Evolutionary conservation across 2,113 vertebrate species (phyloP).

Genomic region (Aythya baeri): DNA sequence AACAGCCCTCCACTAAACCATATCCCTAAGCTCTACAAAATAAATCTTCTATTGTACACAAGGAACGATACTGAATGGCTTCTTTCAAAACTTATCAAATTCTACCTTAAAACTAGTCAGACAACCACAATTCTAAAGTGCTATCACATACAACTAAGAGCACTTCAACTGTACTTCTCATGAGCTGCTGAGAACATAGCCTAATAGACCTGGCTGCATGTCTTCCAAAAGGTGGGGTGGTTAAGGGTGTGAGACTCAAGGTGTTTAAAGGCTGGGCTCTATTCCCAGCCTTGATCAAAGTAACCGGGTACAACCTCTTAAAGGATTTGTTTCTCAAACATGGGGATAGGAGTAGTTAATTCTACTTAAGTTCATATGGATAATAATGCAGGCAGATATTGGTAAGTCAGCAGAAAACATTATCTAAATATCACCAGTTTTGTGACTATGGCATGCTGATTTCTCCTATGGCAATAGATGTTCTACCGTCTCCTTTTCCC

Average conservation of each 20-base stretch:
- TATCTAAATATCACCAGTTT: background rate
- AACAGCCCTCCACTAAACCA: no score
- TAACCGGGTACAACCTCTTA: background rate
- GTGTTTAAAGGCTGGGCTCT: background rate
- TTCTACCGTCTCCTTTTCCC: background rate
- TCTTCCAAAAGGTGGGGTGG: background rate
- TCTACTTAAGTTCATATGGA: background rate
- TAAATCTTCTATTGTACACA: background rate
- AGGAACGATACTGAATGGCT: background rate
- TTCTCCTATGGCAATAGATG: background rate
- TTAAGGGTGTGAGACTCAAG: background rate
- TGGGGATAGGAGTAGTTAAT: background rate
- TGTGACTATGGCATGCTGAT: background rate
- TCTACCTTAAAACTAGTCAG: background rate
- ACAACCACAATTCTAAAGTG: background rate
- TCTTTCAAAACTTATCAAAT: background rate
- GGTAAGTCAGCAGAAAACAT: background rate
- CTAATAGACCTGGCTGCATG: background rate
- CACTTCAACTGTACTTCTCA: background rate
- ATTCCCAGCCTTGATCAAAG: slow-evolving; percentile 16
- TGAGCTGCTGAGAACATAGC: background rate
- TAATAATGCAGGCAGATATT: background rate
- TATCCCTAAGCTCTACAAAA: no score
- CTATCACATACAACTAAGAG: background rate
- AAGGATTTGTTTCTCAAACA: background rate